Percentiles rank a stretch among this genome's conserved stretches.
Conservation (phyloP, 2,888 invertebrate species). For the Eupithecia dodoneata region DNA sequence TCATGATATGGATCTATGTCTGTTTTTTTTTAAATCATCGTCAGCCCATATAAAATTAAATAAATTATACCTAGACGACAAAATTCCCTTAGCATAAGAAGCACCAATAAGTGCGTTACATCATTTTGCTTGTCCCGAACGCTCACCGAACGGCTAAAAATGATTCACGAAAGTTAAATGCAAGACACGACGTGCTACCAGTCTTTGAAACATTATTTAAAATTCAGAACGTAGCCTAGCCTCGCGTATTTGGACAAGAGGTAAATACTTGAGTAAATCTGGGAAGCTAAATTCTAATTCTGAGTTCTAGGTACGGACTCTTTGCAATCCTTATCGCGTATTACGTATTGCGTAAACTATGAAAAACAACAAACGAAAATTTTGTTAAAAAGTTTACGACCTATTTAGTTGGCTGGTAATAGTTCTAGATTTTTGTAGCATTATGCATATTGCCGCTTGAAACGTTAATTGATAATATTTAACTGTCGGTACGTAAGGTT, state of each 20-base stretch:
- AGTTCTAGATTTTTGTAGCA: background rate
- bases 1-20: no score
- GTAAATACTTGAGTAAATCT: background rate
- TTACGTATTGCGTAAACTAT: background rate
- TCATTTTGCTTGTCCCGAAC: conserved; percentile 26
- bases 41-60: no score
- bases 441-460: background rate
- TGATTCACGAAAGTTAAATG: conserved; percentile 44
- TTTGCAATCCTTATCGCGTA: background rate
- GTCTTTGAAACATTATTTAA: conserved; percentile 40
- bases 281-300: background rate
- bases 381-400: background rate
- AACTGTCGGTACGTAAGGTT: background rate
- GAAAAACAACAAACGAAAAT: background rate
- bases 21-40: no score
- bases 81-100: conserved; percentile 16
- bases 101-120: conserved; percentile 31
- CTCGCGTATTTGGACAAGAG: conserved; percentile 5
- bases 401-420: background rate
- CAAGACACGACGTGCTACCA: conserved; percentile 44
- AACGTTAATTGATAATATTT: background rate
- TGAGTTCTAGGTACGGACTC: background rate
- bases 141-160: conserved; percentile 3
- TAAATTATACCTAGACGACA: background rate
- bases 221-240: conserved; percentile 36